phyloP scores from a whole-genome alignment of 2,888 invertebrate species.

The Nemoura dubitans region DNA sequence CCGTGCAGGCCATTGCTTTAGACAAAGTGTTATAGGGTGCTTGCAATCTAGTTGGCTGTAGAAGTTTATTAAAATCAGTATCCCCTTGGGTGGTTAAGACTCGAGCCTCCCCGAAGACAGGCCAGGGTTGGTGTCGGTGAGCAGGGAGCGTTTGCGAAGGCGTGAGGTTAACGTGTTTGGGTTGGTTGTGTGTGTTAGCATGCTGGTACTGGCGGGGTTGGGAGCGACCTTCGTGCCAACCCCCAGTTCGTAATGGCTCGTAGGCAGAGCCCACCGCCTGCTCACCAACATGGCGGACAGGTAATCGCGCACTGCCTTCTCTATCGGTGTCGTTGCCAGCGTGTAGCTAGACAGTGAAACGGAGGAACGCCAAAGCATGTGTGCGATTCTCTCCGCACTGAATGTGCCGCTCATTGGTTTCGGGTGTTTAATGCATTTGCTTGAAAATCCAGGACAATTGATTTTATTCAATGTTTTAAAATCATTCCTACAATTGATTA shows the following conservation, averaged over 20 bases:
- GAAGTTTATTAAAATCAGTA: no score
- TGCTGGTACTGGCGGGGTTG: conserved; percentile 51
- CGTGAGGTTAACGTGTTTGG: conserved; percentile 40
- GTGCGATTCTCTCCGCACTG: neutral
- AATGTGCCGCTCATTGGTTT: no score
- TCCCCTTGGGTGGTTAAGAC: no score
- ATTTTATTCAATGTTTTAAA: no score
- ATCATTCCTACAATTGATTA: no score
- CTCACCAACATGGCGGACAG: conserved; percentile 68
- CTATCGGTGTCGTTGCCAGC: neutral
- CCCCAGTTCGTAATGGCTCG: conserved; percentile 54
- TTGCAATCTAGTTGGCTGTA: no score
- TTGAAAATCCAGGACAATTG: no score
- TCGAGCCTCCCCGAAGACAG: no score
- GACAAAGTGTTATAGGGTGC: no score
- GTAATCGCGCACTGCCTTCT: conserved; percentile 30
- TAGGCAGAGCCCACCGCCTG: conserved; percentile 82
- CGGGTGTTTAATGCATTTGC: no score
- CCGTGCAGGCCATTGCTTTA: no score
- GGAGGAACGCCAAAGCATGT: neutral
- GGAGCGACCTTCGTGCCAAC: conserved; percentile 54
- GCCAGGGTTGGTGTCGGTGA: no score
- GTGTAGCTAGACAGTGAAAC: neutral
- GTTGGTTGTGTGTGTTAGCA: conserved; percentile 49
- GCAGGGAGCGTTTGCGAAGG: neutral